Conservation (phyloP, 2,797 vertebrate species). For the Delichon dasypus region DNA sequence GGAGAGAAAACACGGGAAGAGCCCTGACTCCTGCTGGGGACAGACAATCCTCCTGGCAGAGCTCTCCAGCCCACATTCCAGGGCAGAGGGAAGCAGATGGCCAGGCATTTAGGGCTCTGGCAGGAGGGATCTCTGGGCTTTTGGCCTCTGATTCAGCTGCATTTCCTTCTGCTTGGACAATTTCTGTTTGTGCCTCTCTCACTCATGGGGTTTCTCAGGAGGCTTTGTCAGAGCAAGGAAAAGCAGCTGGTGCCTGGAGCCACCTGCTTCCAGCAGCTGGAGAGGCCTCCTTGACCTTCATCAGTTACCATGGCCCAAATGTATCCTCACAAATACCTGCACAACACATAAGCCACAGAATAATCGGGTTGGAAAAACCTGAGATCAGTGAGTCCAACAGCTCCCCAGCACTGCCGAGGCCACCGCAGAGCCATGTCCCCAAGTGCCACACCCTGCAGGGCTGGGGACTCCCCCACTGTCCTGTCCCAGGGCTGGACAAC, state of each 20-base stretch:
- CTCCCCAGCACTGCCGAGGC: not conserved
- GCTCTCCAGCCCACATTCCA: not conserved
- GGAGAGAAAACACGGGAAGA: not conserved
- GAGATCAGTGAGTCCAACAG: rapidly evolving
- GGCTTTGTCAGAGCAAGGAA: not conserved
- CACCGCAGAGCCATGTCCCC: not conserved
- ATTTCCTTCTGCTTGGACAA: not conserved
- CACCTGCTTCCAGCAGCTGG: not conserved
- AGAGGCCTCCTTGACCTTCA: not conserved
- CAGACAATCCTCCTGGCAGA: not conserved
- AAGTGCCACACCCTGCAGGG: not conserved
- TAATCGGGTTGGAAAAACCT: not conserved
- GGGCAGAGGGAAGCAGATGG: constrained; percentile 31
- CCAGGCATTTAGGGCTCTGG: not conserved
- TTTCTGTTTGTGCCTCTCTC: not conserved
- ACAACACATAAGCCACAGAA: rapidly evolving
- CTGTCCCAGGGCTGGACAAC: not conserved
- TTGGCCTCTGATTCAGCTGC: not conserved
- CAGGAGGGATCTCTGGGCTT: not conserved
- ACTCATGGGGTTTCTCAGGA: not conserved
- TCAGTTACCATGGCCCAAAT: not conserved
- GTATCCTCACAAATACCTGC: not conserved
- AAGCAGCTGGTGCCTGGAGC: not conserved
- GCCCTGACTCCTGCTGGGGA: not conserved
- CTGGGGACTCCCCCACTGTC: not conserved